Evolutionary conservation across 2,888 invertebrate species (phyloP).

Genomic region (Metalampra italica): DNA sequence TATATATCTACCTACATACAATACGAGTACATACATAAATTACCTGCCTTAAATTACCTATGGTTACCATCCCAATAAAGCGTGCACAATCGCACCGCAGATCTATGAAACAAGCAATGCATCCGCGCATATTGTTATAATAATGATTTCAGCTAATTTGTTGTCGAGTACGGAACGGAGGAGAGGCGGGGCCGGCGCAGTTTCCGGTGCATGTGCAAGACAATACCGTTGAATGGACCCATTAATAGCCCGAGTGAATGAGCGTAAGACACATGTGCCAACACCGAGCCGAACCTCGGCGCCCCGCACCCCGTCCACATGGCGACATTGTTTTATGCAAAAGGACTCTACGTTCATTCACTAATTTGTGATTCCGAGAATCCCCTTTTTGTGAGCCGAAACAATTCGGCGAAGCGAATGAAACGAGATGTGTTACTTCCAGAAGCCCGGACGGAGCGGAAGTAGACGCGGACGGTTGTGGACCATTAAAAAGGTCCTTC

Average conservation of each 20-base stretch:
- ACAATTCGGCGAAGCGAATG: slow-evolving; percentile 39
- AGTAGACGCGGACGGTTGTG: slow-evolving; percentile 11
- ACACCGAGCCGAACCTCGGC: slow-evolving; percentile 36
- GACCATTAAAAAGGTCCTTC: slow-evolving; percentile 4
- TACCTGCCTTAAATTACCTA: no score
- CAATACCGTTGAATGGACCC: slow-evolving; percentile 71
- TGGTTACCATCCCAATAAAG: no score
- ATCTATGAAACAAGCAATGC: background rate
- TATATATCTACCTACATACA: no score
- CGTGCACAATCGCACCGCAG: background rate
- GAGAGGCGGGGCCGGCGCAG: slow-evolving; percentile 37
- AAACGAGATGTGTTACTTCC: slow-evolving; percentile 32
- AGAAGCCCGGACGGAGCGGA: slow-evolving; percentile 18
- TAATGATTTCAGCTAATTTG: slow-evolving; percentile 63
- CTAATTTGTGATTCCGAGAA: slow-evolving; percentile 57
- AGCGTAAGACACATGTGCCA: slow-evolving; percentile 59
- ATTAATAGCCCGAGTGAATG: slow-evolving; percentile 74
- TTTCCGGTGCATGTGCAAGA: slow-evolving; percentile 75
- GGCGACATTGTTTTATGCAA: slow-evolving; percentile 72
- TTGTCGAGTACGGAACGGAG: slow-evolving; percentile 40
- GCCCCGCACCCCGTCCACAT: slow-evolving; percentile 48
- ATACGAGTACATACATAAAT: no score
- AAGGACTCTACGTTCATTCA: slow-evolving; percentile 65
- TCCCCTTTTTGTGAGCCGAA: slow-evolving; percentile 40
- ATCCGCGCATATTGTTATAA: background rate